Conservation (phyloP, 2,113 vertebrate genomes). For the Ictalurus furcatus region DNA sequence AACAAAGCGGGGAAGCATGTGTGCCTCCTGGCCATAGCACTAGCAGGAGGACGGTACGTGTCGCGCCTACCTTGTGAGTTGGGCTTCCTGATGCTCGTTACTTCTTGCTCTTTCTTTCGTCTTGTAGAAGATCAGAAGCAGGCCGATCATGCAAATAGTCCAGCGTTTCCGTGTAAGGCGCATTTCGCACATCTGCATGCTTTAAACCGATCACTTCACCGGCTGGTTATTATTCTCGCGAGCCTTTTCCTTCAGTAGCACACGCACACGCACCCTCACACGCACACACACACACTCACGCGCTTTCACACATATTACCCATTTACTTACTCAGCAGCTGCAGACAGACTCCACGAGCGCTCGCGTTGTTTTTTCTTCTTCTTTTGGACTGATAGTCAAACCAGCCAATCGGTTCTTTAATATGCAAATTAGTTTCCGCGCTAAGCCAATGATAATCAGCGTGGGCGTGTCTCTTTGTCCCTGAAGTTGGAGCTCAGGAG, state of each 20-base stretch:
- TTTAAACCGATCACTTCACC: conserved; percentile 32
- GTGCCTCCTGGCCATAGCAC: conserved; percentile 12
- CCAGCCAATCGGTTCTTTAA: conserved; percentile 43
- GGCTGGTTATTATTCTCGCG: conserved; percentile 2
- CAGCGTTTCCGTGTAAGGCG: conserved; percentile 82
- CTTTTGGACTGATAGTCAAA: conserved; percentile 38
- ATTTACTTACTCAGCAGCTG: conserved; percentile 53
- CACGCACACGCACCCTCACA: background rate
- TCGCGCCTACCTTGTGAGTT: conserved; percentile 75
- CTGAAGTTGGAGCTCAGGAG: conserved; percentile 43
- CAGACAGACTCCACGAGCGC: conserved; percentile 36
- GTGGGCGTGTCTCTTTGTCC: conserved; percentile 44
- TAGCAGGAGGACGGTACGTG: conserved; percentile 45
- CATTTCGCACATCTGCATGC: conserved; percentile 70
- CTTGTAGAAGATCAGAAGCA: conserved; percentile 86
- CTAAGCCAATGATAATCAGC: conserved; percentile 32
- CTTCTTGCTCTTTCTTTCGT: conserved; percentile 83
- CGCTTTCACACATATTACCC: conserved; percentile 40
- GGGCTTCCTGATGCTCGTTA: conserved; percentile 78
- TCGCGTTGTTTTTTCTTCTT: background rate
- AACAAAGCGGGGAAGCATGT: background rate
- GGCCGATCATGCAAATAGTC: conserved; percentile 84
- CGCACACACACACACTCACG: background rate
- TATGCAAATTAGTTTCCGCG: conserved; percentile 35
- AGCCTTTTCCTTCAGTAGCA: conserved; percentile 9